phyloP scores from a whole-genome alignment of 2,888 invertebrate species.

The Hyles lineata region DNA sequence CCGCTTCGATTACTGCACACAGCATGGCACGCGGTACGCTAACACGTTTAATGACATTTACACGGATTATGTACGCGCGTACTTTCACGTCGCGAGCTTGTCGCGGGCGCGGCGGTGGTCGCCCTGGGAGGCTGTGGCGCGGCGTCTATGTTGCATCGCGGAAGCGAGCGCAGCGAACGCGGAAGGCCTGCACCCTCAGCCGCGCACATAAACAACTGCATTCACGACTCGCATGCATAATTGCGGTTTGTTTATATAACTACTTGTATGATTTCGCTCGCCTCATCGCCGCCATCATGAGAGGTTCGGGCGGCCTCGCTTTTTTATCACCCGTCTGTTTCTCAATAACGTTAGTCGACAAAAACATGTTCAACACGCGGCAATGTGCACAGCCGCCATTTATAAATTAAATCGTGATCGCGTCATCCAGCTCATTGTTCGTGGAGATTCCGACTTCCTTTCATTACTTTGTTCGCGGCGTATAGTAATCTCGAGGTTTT shows the following conservation, averaged over 20 bases:
- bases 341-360: slow-evolving; percentile 37
- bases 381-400: slow-evolving; percentile 42
- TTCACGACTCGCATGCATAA: slow-evolving; percentile 43
- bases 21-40: slow-evolving; percentile 41
- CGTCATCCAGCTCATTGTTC: slow-evolving; percentile 36
- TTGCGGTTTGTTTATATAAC: slow-evolving; percentile 38
- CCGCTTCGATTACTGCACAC: slow-evolving; percentile 57
- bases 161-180: slow-evolving; percentile 55
- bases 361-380: slow-evolving; percentile 37
- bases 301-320: slow-evolving; percentile 40
- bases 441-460: slow-evolving; percentile 52
- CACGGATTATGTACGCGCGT: slow-evolving; percentile 44
- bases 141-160: slow-evolving; percentile 51
- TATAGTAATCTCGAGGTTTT: slow-evolving; percentile 45
- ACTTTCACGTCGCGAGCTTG: slow-evolving; percentile 58
- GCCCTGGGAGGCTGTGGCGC: slow-evolving; percentile 21
- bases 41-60: slow-evolving; percentile 57
- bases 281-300: slow-evolving; percentile 32
- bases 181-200: slow-evolving; percentile 51
- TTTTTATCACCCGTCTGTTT: slow-evolving; percentile 38
- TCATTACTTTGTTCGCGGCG: slow-evolving; percentile 44
- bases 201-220: slow-evolving; percentile 40
- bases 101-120: background rate
- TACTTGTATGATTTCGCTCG: slow-evolving; percentile 31
- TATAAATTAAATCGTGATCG: slow-evolving; percentile 43